These are phyloP conservation scores for Oceanodroma leucorhoa DNA, from an alignment of 2,797 vertebrate species.

Conservation along the genomic window DNA sequence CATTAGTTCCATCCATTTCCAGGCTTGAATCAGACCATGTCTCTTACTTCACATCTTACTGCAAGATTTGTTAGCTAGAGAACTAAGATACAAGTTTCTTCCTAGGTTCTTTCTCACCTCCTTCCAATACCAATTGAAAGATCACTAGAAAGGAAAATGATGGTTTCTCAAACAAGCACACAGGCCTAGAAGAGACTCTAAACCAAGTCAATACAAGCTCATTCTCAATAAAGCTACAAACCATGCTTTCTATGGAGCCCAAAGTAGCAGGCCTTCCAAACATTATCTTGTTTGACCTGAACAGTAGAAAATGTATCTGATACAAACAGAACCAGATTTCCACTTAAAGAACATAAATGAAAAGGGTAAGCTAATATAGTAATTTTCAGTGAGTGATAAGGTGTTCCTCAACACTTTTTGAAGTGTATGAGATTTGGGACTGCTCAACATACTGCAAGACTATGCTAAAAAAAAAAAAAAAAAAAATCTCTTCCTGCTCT, in stretches of 20 bases:
- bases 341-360: neutral
- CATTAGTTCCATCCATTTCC: neutral
- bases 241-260: neutral
- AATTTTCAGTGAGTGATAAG: neutral
- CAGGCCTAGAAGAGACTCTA: neutral
- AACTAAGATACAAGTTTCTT: neutral
- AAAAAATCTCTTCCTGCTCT: neutral
- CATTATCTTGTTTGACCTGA: neutral
- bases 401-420: neutral
- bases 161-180: neutral
- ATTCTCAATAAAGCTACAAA: neutral
- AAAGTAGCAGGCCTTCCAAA: neutral
- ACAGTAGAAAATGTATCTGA: neutral
- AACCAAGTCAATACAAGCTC: neutral
- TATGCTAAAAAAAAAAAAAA: neutral
- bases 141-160: neutral
- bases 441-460: neutral
- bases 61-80: neutral
- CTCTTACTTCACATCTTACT: neutral
- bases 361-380: neutral
- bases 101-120: neutral
- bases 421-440: neutral
- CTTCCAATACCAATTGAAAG: neutral
- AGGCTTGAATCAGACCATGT: neutral
- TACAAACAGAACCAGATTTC: neutral